Evolutionary conservation across 2,113 vertebrate genomes (phyloP).

Genomic region (Sapajus apella): DNA sequence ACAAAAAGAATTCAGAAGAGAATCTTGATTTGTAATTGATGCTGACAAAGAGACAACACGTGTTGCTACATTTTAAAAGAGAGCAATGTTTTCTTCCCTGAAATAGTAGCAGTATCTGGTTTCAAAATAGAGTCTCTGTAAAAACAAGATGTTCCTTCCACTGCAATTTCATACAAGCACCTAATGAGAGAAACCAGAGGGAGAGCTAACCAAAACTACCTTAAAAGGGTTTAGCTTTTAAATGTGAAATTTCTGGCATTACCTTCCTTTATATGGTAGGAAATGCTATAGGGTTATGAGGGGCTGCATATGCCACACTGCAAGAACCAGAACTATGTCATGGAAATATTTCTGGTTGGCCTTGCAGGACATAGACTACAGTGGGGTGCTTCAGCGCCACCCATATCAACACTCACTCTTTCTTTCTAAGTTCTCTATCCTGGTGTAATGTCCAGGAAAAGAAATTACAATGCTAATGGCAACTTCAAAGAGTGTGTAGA

Average conservation of each 20-base stretch:
- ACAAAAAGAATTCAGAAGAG: constrained; percentile 25
- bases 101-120: neutral
- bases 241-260: neutral
- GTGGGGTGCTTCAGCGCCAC: neutral
- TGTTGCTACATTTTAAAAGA: neutral
- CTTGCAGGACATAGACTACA: neutral
- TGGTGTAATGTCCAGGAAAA: neutral
- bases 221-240: neutral
- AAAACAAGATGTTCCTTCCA: neutral
- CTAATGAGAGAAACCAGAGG: constrained; percentile 24
- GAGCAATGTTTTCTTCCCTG: neutral
- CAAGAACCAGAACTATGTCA: neutral
- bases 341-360: neutral
- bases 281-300: neutral
- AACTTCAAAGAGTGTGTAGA: neutral
- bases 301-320: neutral
- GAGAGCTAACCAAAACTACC: neutral
- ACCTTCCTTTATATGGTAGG: neutral
- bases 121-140: constrained; percentile 10
- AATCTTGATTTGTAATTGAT: constrained; percentile 14
- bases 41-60: neutral
- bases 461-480: neutral
- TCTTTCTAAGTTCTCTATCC: neutral
- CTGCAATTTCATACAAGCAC: neutral
- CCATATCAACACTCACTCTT: neutral